Evolutionary conservation across 1,140 invertebrate species (phyloP).

Genomic region (Saccostrea cuccullata): DNA sequence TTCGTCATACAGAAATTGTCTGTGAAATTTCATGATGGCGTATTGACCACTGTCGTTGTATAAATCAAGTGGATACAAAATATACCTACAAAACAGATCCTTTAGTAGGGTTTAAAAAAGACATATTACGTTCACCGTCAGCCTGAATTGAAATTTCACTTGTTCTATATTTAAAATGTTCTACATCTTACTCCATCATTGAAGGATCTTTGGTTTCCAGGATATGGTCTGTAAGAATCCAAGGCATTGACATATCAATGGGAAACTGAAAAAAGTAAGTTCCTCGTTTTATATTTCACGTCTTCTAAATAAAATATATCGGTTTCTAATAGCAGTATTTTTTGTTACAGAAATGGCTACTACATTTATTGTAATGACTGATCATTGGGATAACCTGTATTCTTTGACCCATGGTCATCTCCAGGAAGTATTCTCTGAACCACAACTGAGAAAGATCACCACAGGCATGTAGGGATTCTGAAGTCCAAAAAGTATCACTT

Average conservation of each 20-base stretch:
- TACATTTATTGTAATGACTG: too few species aligned
- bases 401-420: conserved; percentile 99
- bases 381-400: conserved; percentile 86
- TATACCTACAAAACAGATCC: conserved; percentile 84
- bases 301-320: not conserved
- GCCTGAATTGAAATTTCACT: too few species aligned
- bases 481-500: conserved; percentile 42
- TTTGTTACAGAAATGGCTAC: too few species aligned
- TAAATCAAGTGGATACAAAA: conserved; percentile 97
- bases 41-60: conserved; percentile 99
- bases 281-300: not conserved
- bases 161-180: not conserved
- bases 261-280: conserved; percentile 89
- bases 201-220: conserved; percentile 97
- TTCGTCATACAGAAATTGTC: conserved; percentile 99
- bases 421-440: conserved; percentile 99
- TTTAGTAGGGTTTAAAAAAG: too few species aligned
- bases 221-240: conserved; percentile 99
- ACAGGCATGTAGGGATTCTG: conserved; percentile 94
- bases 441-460: conserved; percentile 99
- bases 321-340: too few species aligned
- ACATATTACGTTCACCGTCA: too few species aligned
- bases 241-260: conserved; percentile 99
- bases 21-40: conserved; percentile 96
- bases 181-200: conserved; percentile 94